Evolutionary conservation across 2,888 invertebrate species (phyloP), one percentile per base, ranked within the genome.

Genomic region (Pteria penguin): DNA sequence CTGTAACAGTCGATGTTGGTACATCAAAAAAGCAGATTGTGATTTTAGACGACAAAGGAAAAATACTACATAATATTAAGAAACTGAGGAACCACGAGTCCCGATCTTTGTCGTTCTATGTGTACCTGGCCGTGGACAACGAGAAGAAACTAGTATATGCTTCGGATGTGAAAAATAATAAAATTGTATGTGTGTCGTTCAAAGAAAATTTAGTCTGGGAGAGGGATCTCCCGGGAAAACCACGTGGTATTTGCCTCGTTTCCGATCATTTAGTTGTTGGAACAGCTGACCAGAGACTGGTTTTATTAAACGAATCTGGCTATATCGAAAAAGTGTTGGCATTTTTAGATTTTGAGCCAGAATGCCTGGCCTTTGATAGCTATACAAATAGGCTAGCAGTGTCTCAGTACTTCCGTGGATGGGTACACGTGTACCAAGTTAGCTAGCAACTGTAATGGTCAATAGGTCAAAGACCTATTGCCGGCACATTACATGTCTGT

Each of bases 371-470:
- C 4, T 68, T 29, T 33, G 57, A 68, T 24, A 31, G 22, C 2
- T 18, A 4, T 2, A 57, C 68, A 26, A 27, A 57, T 5, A 55
- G 57, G 4, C 68, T 68, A 27, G 68, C 68, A 1, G 68, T 68
- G 24, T 68, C 68, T 29, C 68, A 68, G 57, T 68, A 68, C 33
- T 68, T 31, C 24, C 55, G 52, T 11, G 68, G 68, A 0, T 68
- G 68, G 68, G 68, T 68, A 1, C 68, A 68, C 24, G 32, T 68
- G 8, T 68, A 68, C 29, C 55, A 68, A 24, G n/a, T 68, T 22
- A 57, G 32, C 0, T 45, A 45, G 45, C n/a, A n/a, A n/a, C n/a
- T n/a, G n/a, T n/a, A n/a, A n/a, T n/a, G n/a, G n/a, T n/a, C n/a
- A n/a, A n/a, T n/a, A n/a, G n/a, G n/a, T n/a, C n/a, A n/a, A n/a